Percentiles rank a stretch among this genome's conserved stretches.
phyloP scores from a whole-genome alignment of 2,888 invertebrate species.

The Trissonchulus sp. region DNA sequence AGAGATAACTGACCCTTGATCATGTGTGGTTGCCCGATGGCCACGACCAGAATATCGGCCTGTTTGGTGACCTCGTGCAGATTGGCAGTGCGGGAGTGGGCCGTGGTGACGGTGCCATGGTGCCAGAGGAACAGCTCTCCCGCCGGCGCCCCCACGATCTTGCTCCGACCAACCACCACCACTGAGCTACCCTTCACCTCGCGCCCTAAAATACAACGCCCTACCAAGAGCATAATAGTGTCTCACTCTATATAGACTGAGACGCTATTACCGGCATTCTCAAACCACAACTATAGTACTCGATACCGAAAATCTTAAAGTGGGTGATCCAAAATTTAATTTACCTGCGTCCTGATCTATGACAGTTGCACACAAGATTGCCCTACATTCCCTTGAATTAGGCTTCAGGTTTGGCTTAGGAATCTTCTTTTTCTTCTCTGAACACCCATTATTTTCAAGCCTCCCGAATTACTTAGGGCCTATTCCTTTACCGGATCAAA shows the following conservation, averaged over 20 bases:
- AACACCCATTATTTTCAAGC: no score
- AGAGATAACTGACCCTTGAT: slow-evolving; percentile 67
- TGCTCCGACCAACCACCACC: slow-evolving; percentile 90
- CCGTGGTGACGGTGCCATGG: slow-evolving; percentile 90
- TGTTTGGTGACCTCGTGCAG: slow-evolving; percentile 45
- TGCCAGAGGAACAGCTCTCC: slow-evolving; percentile 91
- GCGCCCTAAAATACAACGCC: slow-evolving; percentile 63
- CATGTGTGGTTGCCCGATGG: slow-evolving; percentile 78
- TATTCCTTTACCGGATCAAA: no score
- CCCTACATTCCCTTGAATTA: no score
- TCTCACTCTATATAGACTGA: no score
- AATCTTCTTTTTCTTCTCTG: no score
- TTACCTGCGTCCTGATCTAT: no score
- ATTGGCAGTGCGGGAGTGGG: slow-evolving; percentile 77
- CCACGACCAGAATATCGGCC: slow-evolving; percentile 95
- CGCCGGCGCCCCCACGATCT: slow-evolving; percentile 93
- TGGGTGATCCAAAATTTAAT: no score
- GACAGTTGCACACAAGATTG: no score
- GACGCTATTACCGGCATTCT: slow-evolving; percentile 18
- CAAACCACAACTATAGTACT: slow-evolving; percentile 22
- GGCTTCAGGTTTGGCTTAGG: no score
- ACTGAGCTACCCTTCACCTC: slow-evolving; percentile 73
- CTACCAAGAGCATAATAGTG: no score
- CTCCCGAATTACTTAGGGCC: no score
- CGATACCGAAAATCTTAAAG: not conserved